phyloP scores from a whole-genome alignment of 2,113 vertebrate species.

The Eclectus roratus region DNA sequence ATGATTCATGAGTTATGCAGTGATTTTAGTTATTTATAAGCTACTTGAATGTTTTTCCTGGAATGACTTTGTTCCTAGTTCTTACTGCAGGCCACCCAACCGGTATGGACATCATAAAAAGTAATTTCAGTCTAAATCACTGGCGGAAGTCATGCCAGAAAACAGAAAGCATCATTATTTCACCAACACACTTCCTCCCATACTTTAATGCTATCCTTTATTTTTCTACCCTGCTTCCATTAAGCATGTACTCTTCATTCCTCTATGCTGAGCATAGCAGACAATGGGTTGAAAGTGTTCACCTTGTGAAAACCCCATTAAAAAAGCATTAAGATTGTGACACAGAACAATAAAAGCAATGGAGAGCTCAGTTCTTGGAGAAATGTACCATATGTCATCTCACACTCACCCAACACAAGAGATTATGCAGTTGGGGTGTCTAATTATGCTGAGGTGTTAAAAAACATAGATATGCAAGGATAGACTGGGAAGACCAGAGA shows the following conservation, averaged over 20 bases:
- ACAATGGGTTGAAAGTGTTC: rapidly evolving
- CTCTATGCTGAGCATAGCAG: neutral
- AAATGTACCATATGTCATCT: neutral
- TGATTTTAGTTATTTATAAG: neutral
- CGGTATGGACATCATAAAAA: neutral
- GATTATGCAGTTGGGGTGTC: neutral
- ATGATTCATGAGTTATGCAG: neutral
- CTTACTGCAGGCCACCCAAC: neutral
- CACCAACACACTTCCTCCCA: neutral
- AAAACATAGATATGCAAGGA: neutral
- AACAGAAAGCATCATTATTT: neutral
- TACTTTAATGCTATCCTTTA: neutral
- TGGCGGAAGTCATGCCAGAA: neutral
- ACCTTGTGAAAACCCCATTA: constrained; percentile 5
- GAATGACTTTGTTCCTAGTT: neutral
- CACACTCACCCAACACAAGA: neutral
- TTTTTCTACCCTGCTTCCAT: neutral
- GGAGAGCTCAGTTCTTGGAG: neutral
- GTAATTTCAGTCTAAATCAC: neutral
- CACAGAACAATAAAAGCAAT: neutral
- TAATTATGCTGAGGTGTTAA: neutral
- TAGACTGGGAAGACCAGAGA: neutral
- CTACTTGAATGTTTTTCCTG: neutral
- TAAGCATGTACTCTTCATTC: neutral
- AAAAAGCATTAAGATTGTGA: constrained; percentile 13